Conservation (phyloP, 2,888 invertebrate genomes). For the Acronicta leporina region DNA sequence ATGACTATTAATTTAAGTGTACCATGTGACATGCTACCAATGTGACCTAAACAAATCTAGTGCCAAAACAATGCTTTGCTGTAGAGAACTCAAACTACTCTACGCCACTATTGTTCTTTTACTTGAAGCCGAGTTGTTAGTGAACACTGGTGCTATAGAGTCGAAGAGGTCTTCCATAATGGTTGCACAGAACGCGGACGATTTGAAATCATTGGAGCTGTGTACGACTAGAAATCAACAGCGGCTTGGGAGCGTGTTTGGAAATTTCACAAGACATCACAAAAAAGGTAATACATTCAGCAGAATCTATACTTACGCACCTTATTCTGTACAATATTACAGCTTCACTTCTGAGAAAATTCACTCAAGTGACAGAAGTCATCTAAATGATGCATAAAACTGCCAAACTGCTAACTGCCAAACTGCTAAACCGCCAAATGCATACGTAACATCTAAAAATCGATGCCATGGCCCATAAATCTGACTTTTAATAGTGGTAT, state of each 20-base stretch:
- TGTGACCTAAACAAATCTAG: conserved; percentile 75
- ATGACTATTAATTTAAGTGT: conserved; percentile 86
- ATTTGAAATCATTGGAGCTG: conserved; percentile 80
- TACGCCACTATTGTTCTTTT: conserved; percentile 83
- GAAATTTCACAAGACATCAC: conserved; percentile 85
- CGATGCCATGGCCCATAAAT: too few species aligned
- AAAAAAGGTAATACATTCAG: conserved; percentile 76
- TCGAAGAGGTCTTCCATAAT: conserved; percentile 82
- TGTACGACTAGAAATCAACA: conserved; percentile 83
- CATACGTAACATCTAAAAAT: too few species aligned
- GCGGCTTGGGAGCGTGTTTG: conserved; percentile 83
- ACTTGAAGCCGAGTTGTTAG: conserved; percentile 81
- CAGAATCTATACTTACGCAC: neutral
- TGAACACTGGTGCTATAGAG: conserved; percentile 84
- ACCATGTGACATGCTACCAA: conserved; percentile 67
- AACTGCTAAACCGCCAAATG: too few species aligned
- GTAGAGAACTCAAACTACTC: conserved; percentile 85
- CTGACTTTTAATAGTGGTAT: too few species aligned
- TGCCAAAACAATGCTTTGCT: conserved; percentile 88
- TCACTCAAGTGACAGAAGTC: too few species aligned
- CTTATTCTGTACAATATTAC: too few species aligned
- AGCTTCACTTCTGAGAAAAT: too few species aligned
- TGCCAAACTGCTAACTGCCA: too few species aligned
- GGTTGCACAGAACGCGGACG: conserved; percentile 80
- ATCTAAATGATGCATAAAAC: too few species aligned